A percentile compares a stretch with the other conserved stretches of the same genome.
Evolutionary conservation across 2,113 vertebrate species (phyloP).

Genomic region (Oryzias melastigma): DNA sequence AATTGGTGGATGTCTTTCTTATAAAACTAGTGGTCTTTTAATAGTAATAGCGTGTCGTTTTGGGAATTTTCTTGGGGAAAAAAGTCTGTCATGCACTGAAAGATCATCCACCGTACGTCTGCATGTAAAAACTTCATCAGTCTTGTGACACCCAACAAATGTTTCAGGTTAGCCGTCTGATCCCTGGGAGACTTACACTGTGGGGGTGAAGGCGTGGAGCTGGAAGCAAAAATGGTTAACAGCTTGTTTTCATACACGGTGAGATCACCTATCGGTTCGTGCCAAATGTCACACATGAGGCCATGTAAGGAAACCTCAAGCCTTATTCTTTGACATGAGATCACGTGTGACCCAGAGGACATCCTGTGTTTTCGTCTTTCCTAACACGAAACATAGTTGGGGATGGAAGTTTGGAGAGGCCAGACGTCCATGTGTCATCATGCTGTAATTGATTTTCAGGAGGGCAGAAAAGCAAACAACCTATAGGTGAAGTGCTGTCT

Average conservation of each 20-base stretch:
- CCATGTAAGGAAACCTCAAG: conserved; percentile 26
- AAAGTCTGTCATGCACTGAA: too few relatives aligned
- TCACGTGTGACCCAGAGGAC: conserved; percentile 26
- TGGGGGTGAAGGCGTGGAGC: conserved; percentile 1
- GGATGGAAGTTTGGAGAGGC: conserved; percentile 8
- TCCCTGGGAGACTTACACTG: conserved; percentile 13
- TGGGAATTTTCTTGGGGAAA: too few relatives aligned
- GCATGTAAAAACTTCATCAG: not conserved
- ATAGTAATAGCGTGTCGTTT: too few relatives aligned
- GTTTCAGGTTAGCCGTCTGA: not conserved
- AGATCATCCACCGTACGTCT: not conserved
- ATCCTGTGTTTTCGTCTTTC: conserved; percentile 25
- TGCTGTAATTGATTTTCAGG: not conserved
- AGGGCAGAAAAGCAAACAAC: conserved; percentile 1
- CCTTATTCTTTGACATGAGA: conserved; percentile 53
- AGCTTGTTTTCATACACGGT: not conserved
- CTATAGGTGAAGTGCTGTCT: conserved; percentile 24
- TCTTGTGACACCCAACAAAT: not conserved
- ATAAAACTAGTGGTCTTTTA: too few relatives aligned
- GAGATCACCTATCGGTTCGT: conserved; percentile 28
- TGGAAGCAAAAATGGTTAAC: conserved; percentile 1
- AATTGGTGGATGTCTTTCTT: too few relatives aligned
- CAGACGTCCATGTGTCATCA: conserved; percentile 18
- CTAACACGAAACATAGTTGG: conserved; percentile 3
- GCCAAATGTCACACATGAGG: conserved; percentile 23